Evolutionary conservation across 1,140 invertebrate genomes (phyloP).

Genomic region (Caerostris darwini): DNA sequence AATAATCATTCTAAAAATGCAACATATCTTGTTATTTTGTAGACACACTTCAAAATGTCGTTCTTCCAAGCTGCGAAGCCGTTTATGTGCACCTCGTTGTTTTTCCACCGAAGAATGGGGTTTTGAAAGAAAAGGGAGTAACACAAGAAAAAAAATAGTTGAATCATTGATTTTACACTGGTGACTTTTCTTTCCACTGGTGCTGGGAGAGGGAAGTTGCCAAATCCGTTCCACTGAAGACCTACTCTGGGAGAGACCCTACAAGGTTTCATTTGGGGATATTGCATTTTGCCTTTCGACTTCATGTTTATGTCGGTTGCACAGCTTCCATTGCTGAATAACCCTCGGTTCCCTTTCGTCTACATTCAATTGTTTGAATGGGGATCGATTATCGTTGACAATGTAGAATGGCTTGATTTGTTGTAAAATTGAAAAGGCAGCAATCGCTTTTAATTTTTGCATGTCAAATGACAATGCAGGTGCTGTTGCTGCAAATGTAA

Average conservation of each 20-base stretch:
- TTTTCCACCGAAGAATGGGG: not conserved
- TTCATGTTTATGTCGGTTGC: no score
- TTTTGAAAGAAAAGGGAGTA: not conserved
- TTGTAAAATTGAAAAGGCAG: no score
- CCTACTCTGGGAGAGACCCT: conserved; percentile 9
- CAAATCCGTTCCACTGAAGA: not conserved
- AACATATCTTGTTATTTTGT: not conserved
- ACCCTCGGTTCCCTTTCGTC: no score
- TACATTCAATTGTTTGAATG: no score
- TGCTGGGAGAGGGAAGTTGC: not conserved
- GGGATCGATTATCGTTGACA: no score
- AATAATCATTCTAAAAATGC: no score
- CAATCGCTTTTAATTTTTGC: no score
- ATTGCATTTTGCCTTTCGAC: not conserved
- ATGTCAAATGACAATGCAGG: no score
- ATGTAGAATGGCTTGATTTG: no score
- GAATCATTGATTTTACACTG: not conserved
- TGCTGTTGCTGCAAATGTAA: no score
- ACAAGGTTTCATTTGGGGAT: not conserved
- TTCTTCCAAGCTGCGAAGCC: not conserved
- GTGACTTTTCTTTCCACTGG: not conserved
- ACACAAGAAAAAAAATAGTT: not conserved
- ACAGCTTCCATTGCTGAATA: no score
- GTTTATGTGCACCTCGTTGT: not conserved
- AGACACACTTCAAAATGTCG: not conserved